phyloP scores from a whole-genome alignment of 2,113 vertebrate genomes.

The Zosterops hypoxanthus region DNA sequence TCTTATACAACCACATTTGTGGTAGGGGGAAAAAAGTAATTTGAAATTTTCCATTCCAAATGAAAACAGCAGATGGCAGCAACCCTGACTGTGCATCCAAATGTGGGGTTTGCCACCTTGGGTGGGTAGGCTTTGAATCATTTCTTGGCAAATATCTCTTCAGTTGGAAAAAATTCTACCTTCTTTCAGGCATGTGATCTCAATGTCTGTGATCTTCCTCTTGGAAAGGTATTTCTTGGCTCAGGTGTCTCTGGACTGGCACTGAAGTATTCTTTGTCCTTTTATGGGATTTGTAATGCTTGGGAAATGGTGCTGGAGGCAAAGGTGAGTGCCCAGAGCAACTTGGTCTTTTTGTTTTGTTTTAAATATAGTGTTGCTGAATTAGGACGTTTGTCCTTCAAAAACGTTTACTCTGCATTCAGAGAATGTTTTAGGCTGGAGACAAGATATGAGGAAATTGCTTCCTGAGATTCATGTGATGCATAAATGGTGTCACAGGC shows the following conservation, averaged over 20 bases:
- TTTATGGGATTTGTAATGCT: background rate
- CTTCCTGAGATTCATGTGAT: background rate
- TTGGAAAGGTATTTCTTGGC: background rate
- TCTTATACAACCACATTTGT: background rate
- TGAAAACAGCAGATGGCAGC: conserved; percentile 55
- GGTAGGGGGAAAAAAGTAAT: background rate
- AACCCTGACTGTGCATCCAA: background rate
- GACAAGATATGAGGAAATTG: background rate
- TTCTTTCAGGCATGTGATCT: background rate
- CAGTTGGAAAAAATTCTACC: background rate
- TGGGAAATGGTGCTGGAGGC: background rate
- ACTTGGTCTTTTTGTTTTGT: background rate
- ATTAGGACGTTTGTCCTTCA: background rate
- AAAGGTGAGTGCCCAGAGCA: background rate
- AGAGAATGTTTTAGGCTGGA: background rate
- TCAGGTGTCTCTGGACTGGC: background rate
- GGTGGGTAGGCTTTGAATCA: background rate
- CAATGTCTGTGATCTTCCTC: background rate
- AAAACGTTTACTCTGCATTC: background rate
- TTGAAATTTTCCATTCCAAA: background rate
- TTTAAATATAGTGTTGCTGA: background rate
- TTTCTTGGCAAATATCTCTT: background rate
- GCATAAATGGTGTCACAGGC: background rate
- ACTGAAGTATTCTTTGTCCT: background rate
- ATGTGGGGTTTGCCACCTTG: background rate